Evolutionary conservation across 2,888 invertebrate genomes (phyloP).

Genomic region (Chymomyza fuscimana): DNA sequence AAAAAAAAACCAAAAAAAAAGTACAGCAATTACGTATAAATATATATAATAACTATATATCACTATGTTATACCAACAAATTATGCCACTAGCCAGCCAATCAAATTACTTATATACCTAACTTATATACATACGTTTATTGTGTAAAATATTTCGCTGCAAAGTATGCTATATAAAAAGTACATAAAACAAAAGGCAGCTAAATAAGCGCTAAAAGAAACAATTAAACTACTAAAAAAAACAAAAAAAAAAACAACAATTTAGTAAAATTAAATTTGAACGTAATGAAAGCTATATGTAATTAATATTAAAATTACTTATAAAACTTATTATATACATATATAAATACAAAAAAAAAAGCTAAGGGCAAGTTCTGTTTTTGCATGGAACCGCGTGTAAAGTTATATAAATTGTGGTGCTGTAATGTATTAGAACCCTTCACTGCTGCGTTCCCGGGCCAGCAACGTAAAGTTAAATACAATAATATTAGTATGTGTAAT

Average conservation of each 20-base stretch:
- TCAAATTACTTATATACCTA: slow-evolving; percentile 42
- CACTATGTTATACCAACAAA: slow-evolving; percentile 47
- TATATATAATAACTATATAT: slow-evolving; percentile 46
- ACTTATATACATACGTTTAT: slow-evolving; percentile 22
- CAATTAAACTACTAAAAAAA: neutral
- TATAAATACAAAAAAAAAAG: slow-evolving; percentile 14
- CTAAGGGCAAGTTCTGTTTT: slow-evolving; percentile 33
- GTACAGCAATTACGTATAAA: slow-evolving; percentile 24
- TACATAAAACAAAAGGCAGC: neutral
- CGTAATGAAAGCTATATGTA: neutral
- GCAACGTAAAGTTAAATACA: slow-evolving; percentile 40
- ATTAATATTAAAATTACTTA: slow-evolving; percentile 13
- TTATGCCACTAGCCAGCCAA: slow-evolving; percentile 73
- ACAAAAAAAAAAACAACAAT: slow-evolving; percentile 8
- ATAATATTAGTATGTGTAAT: slow-evolving; percentile 30
- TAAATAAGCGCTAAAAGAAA: slow-evolving; percentile 3
- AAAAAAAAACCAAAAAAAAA: slow-evolving; percentile 17
- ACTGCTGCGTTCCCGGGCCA: slow-evolving; percentile 20
- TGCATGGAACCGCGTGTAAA: slow-evolving; percentile 59
- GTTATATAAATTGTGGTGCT: slow-evolving; percentile 68
- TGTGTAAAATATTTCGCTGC: slow-evolving; percentile 70
- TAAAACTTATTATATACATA: slow-evolving; percentile 15
- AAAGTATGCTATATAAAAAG: slow-evolving; percentile 16
- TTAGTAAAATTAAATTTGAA: slow-evolving; percentile 1
- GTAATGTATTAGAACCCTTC: slow-evolving; percentile 57